These are phyloP conservation scores for Acrocephalus scirpaceus DNA, from an alignment of 2,797 vertebrate genomes.

Conservation along the genomic window DNA sequence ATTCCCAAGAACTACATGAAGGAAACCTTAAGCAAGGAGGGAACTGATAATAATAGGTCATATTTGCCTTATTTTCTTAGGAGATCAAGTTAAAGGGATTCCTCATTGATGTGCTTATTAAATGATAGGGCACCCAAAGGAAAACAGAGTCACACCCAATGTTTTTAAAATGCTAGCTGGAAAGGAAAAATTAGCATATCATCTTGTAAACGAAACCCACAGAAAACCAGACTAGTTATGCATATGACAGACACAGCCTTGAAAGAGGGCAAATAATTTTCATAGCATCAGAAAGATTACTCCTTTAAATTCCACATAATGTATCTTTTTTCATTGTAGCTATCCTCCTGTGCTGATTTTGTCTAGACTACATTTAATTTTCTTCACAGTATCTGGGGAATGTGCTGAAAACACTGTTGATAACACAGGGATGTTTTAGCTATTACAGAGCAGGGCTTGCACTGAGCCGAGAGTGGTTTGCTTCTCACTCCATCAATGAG, in stretches of 20 bases:
- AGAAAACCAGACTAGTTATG: not conserved
- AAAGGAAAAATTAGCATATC: not conserved
- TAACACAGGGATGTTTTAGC: not conserved
- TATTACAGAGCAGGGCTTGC: not conserved
- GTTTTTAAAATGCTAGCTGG: not conserved
- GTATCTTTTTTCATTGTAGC: not conserved
- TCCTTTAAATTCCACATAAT: not conserved
- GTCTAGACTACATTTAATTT: not conserved
- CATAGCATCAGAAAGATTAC: not conserved
- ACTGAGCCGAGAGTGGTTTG: not conserved
- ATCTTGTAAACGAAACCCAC: not conserved
- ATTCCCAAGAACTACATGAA: not conserved
- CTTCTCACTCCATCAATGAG: not conserved
- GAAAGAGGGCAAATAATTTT: not conserved
- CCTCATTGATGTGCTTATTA: not conserved
- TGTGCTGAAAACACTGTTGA: not conserved
- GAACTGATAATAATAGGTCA: not conserved
- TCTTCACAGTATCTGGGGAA: not conserved
- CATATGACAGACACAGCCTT: not conserved
- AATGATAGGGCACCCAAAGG: not conserved
- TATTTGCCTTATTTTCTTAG: not conserved
- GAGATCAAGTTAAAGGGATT: not conserved
- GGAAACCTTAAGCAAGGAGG: not conserved
- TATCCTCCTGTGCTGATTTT: not conserved
- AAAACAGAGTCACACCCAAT: not conserved